phyloP scores from a whole-genome alignment of 2,797 vertebrate genomes.

The Mormyrops attenuatus region DNA sequence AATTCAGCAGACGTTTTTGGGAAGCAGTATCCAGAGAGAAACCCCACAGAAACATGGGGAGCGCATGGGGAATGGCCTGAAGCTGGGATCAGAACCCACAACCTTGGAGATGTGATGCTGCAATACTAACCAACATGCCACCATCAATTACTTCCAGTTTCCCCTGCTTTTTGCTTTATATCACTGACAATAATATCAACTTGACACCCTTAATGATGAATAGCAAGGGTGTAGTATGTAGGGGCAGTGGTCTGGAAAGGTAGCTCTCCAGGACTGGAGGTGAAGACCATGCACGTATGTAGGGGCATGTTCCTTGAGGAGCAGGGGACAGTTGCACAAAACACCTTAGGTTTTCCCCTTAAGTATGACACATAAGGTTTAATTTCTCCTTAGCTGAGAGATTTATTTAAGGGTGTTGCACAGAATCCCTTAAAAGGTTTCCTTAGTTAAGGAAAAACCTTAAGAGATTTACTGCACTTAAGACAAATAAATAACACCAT shows the following conservation, averaged over 20 bases:
- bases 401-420: no score
- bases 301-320: not conserved
- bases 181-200: not conserved
- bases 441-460: no score
- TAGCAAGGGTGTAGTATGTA: not conserved
- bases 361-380: no score
- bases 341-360: no score
- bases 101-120: not conserved
- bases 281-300: not conserved
- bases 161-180: not conserved
- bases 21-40: not conserved
- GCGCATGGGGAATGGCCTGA: not conserved
- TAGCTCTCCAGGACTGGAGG: not conserved
- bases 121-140: not conserved
- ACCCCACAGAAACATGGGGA: not conserved
- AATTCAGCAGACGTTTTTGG: not conserved
- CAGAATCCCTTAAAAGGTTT: no score
- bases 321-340: not conserved
- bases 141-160: not conserved
- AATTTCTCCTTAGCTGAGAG: no score
- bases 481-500: no score
- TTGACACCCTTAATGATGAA: not conserved
- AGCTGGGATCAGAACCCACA: not conserved
- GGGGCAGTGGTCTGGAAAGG: not conserved
- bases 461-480: no score